These are phyloP conservation scores for Addax nasomaculatus DNA, from an alignment of 2,113 vertebrate species.

Conservation along the genomic window DNA sequence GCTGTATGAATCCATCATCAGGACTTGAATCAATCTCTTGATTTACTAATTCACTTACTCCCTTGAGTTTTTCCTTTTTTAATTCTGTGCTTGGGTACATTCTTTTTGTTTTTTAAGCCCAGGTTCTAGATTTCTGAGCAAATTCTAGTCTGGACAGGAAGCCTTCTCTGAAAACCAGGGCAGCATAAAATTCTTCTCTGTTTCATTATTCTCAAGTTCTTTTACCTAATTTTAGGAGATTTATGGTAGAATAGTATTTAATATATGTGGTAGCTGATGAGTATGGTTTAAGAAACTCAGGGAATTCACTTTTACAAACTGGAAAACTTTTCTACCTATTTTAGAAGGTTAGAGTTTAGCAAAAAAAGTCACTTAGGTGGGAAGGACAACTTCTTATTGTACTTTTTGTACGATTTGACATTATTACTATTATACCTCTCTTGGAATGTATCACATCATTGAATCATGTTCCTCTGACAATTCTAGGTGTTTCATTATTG, in stretches of 20 bases:
- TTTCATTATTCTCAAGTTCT: not conserved
- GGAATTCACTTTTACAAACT: not conserved
- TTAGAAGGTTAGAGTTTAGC: not conserved
- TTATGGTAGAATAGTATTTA: not conserved
- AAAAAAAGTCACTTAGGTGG: not conserved
- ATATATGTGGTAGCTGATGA: not conserved
- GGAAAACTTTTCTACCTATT: not conserved
- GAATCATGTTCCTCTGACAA: not conserved
- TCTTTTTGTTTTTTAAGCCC: constrained; percentile 4
- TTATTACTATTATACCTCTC: not conserved
- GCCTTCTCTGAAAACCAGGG: not conserved
- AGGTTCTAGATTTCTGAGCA: constrained; percentile 6
- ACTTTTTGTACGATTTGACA: not conserved
- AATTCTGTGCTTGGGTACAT: not conserved
- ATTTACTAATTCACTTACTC: not conserved
- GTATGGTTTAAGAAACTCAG: not conserved
- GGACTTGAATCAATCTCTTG: not conserved
- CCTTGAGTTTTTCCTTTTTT: not conserved
- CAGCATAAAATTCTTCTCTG: not conserved
- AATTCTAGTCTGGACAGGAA: not conserved
- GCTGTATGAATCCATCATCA: not conserved
- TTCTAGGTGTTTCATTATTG: not conserved
- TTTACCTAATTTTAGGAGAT: not conserved
- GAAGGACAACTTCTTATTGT: not conserved
- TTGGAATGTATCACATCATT: not conserved